Conservation (phyloP, 2,888 invertebrate genomes). For the Dioctria linearis region DNA sequence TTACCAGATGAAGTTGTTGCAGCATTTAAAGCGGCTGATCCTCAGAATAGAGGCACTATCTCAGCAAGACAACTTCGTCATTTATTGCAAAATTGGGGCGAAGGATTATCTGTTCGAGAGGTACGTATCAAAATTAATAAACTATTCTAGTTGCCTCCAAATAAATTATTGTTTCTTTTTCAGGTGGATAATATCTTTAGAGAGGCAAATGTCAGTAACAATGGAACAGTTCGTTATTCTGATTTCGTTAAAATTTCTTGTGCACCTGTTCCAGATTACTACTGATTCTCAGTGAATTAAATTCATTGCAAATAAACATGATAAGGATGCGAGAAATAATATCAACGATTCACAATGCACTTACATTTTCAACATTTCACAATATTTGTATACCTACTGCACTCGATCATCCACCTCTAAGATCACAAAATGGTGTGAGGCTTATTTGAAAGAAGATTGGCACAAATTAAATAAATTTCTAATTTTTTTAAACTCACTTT, state of each 20-base stretch:
- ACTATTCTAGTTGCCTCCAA: conserved; percentile 8
- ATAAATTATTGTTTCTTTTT: conserved; percentile 59
- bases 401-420: too few relatives aligned
- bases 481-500: conserved; percentile 24
- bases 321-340: too few relatives aligned
- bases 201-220: conserved; percentile 88
- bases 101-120: conserved; percentile 83
- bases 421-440: too few relatives aligned
- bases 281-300: conserved; percentile 70
- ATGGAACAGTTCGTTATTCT: conserved; percentile 87
- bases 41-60: conserved; percentile 80
- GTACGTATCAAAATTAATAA: conserved; percentile 63
- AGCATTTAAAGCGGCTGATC: conserved; percentile 91
- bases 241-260: conserved; percentile 94
- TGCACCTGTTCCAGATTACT: conserved; percentile 94
- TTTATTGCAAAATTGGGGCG: conserved; percentile 93
- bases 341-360: too few relatives aligned
- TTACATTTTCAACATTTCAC: too few relatives aligned
- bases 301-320: too few relatives aligned
- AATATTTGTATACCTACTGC: too few relatives aligned
- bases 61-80: conserved; percentile 88
- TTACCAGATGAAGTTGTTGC: conserved; percentile 80
- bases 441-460: too few relatives aligned
- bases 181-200: conserved; percentile 91
- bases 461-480: background rate